Evolutionary conservation across 2,113 vertebrate species (phyloP).

Genomic region (Tetrao urogallus): DNA sequence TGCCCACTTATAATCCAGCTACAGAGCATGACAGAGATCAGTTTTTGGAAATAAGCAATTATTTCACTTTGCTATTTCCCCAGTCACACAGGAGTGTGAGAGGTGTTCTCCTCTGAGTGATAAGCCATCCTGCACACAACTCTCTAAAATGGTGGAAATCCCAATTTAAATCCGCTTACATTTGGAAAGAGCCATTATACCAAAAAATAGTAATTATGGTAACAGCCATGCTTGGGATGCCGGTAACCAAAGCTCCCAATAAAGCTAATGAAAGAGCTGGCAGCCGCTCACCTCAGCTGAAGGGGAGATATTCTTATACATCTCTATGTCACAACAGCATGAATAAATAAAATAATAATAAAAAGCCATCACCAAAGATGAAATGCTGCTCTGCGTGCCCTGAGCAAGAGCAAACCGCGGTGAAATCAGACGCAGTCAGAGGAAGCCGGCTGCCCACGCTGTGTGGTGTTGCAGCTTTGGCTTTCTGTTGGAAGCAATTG

Average conservation of each 20-base stretch:
- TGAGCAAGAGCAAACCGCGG: neutral
- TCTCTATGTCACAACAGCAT: neutral
- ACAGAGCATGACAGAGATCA: neutral
- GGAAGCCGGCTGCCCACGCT: neutral
- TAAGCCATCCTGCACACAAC: neutral
- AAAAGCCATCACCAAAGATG: accelerated
- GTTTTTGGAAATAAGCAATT: neutral
- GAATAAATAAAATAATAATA: neutral
- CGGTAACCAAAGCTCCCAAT: neutral
- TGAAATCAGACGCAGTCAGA: neutral
- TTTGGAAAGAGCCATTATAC: neutral
- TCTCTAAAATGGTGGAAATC: neutral
- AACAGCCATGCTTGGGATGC: neutral
- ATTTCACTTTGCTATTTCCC: neutral
- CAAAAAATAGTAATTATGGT: neutral
- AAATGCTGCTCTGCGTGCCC: neutral
- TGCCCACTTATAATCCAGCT: neutral
- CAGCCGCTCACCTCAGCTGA: neutral
- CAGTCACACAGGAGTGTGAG: neutral
- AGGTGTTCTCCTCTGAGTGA: neutral
- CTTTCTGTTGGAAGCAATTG: neutral
- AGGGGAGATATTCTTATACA: neutral
- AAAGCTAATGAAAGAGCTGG: neutral
- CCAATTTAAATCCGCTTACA: neutral
- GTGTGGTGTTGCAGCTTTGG: neutral